A percentile compares a stretch with the other conserved stretches of the same genome.
Evolutionary conservation across 2,113 vertebrate species (phyloP).

Genomic region (Microcebus griseorufus): DNA sequence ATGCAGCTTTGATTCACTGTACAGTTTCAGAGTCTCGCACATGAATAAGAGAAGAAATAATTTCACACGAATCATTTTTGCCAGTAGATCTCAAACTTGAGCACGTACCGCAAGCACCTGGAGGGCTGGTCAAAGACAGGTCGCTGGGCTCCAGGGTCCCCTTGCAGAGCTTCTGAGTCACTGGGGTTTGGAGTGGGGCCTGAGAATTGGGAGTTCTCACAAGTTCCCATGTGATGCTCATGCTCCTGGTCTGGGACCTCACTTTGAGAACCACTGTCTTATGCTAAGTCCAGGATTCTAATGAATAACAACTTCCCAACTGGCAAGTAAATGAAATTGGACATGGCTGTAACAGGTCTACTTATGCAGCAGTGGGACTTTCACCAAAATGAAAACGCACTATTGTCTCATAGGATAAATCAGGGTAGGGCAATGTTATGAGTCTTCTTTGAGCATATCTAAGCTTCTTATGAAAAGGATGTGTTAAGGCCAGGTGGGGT

Average conservation of each 20-base stretch:
- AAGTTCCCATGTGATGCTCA: no score
- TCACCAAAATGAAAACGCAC: not conserved
- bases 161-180: not conserved
- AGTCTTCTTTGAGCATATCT: not conserved
- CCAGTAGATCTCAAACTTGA: not conserved
- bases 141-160: no score
- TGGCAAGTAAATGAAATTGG: not conserved
- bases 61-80: not conserved
- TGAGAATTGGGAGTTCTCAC: not conserved
- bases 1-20: not conserved
- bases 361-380: not conserved
- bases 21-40: not conserved
- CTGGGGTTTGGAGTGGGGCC: not conserved
- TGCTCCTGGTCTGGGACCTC: not conserved
- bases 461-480: not conserved
- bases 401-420: not conserved
- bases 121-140: not conserved
- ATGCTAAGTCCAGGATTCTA: not conserved
- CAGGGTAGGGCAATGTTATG: not conserved
- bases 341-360: not conserved
- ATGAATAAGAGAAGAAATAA: not conserved
- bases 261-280: not conserved
- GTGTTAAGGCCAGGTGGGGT: not conserved
- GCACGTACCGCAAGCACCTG: accelerated
- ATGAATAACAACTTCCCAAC: no score